Evolutionary conservation across 2,113 vertebrate species (phyloP), one percentile per base, ranked within the genome.

Genomic region (Hylia prasina): DNA sequence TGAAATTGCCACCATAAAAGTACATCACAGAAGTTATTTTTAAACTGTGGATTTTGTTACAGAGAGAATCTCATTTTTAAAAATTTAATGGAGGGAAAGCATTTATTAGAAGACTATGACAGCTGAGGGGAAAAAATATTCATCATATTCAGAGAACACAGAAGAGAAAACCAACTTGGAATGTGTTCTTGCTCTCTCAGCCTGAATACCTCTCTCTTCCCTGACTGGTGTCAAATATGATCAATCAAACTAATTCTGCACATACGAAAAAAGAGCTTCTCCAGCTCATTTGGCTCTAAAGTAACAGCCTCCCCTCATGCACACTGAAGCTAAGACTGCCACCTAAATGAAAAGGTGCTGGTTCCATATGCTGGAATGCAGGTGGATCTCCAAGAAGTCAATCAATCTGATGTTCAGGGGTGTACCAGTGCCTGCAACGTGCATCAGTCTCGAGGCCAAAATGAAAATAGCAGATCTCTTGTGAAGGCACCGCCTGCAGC

Each of bases 1-100:
- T 96, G 94, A 96, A 97, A 94, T 64, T 89, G 82, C 94, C 90
- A 91, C 94, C 87, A 83, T 88, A 93, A 88, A 96, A 96, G 69
- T 89, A 96, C 40, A n/a, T 93, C 92, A 95, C 69, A 70, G 42
- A 71, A 86, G 82, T 90, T 96, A 96, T 93, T 96, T 96, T 93
- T 96, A 93, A 83, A 80, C 64, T 56, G 40, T 84, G 76, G 72
- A 90, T 53, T 88, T 68, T 81, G 80, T 89, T 90, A 90, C 25
- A 61, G 76, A 77, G 61, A 85, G 85, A 93, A 90, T 92, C 82
- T 92, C 72, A 80, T 90, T 93, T 93, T 93, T 31, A 13, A 93
- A 92, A 90, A 91, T 70, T 68, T 92, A 92, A 96, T 60, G 37
- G 72, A 93, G 64, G 47, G 85, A 89, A 92, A 93, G 57, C 76